Conservation (phyloP, 1,140 invertebrate genomes). For the Triops cancriformis region DNA sequence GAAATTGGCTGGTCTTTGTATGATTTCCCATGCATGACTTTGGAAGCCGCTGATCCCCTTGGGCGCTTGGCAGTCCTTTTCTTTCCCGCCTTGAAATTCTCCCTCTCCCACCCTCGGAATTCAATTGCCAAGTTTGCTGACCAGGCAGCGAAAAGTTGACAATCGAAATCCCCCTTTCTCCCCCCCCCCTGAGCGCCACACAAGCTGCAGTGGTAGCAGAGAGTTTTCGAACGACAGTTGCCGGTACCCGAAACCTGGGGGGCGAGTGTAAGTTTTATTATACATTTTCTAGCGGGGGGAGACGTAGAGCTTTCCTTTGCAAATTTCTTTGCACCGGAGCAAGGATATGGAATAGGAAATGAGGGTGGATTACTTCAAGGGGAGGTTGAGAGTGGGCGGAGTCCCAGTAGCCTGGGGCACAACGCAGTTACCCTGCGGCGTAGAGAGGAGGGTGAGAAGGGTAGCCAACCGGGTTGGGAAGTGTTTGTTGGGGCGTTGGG, state of each 20-base stretch:
- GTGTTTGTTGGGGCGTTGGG: no score
- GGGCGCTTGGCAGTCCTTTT: background rate
- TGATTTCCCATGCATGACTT: slow-evolving; percentile 13
- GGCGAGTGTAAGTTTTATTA: no score
- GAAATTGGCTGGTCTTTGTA: slow-evolving; percentile 6
- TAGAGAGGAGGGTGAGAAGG: no score
- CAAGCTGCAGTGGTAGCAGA: no score
- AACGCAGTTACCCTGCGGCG: no score
- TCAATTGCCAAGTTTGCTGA: slow-evolving; percentile 13
- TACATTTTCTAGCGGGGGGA: no score
- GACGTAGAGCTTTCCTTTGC: background rate
- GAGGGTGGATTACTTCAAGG: background rate
- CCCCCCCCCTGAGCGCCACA: no score
- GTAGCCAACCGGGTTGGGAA: no score
- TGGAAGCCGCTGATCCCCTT: slow-evolving; percentile 12
- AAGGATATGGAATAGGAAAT: background rate
- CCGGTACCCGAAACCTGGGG: no score
- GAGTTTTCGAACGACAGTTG: no score
- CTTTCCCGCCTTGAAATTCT: background rate
- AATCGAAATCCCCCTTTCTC: background rate
- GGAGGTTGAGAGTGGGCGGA: no score
- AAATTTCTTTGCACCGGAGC: background rate
- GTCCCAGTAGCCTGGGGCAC: no score
- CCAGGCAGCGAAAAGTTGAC: slow-evolving; percentile 12
- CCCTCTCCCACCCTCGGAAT: background rate